Conservation (phyloP, 1,140 invertebrate genomes). For the Drosophila parvula region DNA sequence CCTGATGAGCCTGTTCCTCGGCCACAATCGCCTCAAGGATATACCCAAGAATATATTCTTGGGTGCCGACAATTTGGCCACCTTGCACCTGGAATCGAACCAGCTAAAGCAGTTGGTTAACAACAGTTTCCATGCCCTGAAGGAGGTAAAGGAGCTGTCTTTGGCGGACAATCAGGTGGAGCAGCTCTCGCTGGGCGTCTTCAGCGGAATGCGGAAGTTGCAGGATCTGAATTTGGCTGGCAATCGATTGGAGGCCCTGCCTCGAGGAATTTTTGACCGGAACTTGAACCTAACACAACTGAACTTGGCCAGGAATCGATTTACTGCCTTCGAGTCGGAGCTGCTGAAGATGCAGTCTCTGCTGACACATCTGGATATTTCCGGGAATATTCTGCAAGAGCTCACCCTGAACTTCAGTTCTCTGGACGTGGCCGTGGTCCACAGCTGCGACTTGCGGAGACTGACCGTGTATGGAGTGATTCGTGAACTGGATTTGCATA, state of each 20-base stretch:
- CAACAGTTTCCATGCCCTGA: constrained; percentile 72
- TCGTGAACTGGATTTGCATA: constrained; percentile 71
- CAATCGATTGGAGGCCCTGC: constrained; percentile 62
- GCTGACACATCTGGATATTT: constrained; percentile 66
- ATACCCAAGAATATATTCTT: constrained; percentile 82
- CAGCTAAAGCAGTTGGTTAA: constrained; percentile 63
- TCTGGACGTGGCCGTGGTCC: constrained; percentile 54
- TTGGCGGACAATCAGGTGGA: constrained; percentile 69
- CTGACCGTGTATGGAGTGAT: constrained; percentile 67
- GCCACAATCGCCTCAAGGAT: constrained; percentile 69
- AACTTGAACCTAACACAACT: constrained; percentile 73
- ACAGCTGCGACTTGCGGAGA: constrained; percentile 72
- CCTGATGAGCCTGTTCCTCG: constrained; percentile 74
- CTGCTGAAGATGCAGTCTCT: constrained; percentile 64
- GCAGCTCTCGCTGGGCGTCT: constrained; percentile 61
- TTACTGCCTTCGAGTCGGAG: constrained; percentile 74
- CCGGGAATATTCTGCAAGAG: constrained; percentile 73
- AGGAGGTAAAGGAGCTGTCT: constrained; percentile 72
- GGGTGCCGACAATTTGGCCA: constrained; percentile 76
- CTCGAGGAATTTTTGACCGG: constrained; percentile 72
- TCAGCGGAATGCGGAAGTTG: constrained; percentile 66
- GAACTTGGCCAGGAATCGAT: constrained; percentile 64
- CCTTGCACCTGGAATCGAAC: constrained; percentile 63
- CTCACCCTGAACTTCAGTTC: constrained; percentile 69
- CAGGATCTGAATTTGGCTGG: constrained; percentile 71